Evolutionary conservation across 2,888 invertebrate species (phyloP), one percentile per base, ranked within the genome.

Genomic region (Tiliacea aurago): DNA sequence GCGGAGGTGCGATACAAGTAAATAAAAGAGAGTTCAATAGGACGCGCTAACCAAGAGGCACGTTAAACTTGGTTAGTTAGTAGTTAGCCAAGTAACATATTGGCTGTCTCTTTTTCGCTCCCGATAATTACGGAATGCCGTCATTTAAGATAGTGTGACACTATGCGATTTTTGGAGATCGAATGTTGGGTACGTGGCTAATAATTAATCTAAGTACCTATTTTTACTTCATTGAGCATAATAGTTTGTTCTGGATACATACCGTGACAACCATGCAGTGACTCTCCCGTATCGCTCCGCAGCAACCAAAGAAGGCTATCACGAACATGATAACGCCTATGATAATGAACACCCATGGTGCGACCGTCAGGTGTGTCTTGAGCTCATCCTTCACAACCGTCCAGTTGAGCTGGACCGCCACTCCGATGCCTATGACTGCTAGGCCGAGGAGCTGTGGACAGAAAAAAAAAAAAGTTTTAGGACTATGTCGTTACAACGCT

Each of bases 281-380:
- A 90, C 98, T 98, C 94, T 99, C 99, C 84, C 98, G 97, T 85
- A 98, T 97, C 20, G 99, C 98, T 59, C 99, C 99, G 91, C 98
- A 99, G 94, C 99, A 99, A 82, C 99, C 99, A 91, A 99, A 98
- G 97, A 98, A 98, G 5, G 98, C 98, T 83, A 99, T 98, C 86
- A 98, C 93, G 89, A 98, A 98, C 83, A 98, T 97, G 71, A 98
- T 91, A 18, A 97, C 96, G 20, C 98, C 98, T 79, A 98, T 93
- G 72, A 97, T 93, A 78, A 98, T 97, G 86, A 98, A 96, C 56
- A 97, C 89, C 90, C 98, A 96, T 2, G 98, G 97, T 1, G 97
- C 97, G 55, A 97, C 95, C 15, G 93, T 92, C 78, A 96, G 91
- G 70, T 97, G 92, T 18, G 96, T 93, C 61, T 96, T 92, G 77